phyloP scores from a whole-genome alignment of 1,140 invertebrate species.

The Aradophagus sp. region DNA sequence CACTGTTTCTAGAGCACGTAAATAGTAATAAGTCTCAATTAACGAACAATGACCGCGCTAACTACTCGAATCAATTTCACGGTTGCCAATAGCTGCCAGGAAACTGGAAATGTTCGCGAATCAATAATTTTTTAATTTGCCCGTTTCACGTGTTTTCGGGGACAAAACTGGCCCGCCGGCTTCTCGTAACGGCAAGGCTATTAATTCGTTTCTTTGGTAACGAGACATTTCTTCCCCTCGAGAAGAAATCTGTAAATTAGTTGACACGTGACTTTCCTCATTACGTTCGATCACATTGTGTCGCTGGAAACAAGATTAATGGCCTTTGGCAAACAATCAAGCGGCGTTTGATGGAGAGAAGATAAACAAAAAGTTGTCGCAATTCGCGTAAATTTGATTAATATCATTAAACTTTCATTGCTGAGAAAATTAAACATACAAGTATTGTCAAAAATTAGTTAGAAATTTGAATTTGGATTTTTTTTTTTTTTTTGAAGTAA shows the following conservation, averaged over 20 bases:
- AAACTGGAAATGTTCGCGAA: slow-evolving; percentile 8
- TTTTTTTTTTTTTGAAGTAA: too few species aligned
- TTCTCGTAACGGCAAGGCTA: slow-evolving; percentile 14
- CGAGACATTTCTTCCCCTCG: slow-evolving; percentile 39
- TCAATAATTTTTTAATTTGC: slow-evolving; percentile 30
- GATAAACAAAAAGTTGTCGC: too few species aligned
- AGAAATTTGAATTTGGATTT: too few species aligned
- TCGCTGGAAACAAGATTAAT: slow-evolving; percentile 61
- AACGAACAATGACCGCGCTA: slow-evolving; percentile 19
- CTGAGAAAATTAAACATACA: too few species aligned
- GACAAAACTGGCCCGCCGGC: slow-evolving; percentile 6
- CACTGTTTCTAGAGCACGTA: slow-evolving; percentile 6
- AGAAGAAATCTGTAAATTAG: slow-evolving; percentile 57
- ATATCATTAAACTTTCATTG: too few species aligned
- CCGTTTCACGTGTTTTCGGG: slow-evolving; percentile 1
- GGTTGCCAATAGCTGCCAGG: background rate
- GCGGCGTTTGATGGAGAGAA: slow-evolving; percentile 24
- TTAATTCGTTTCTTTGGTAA: slow-evolving; percentile 43
- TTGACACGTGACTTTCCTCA: slow-evolving; percentile 60
- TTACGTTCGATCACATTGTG: slow-evolving; percentile 59
- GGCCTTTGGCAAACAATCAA: slow-evolving; percentile 33
- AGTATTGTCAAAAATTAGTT: too few species aligned
- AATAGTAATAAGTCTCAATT: slow-evolving; percentile 28
- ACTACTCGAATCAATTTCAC: slow-evolving; percentile 19
- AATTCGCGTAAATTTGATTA: too few species aligned